phyloP scores from a whole-genome alignment of 2,797 vertebrate species.

The Eutrigla gurnardus region DNA sequence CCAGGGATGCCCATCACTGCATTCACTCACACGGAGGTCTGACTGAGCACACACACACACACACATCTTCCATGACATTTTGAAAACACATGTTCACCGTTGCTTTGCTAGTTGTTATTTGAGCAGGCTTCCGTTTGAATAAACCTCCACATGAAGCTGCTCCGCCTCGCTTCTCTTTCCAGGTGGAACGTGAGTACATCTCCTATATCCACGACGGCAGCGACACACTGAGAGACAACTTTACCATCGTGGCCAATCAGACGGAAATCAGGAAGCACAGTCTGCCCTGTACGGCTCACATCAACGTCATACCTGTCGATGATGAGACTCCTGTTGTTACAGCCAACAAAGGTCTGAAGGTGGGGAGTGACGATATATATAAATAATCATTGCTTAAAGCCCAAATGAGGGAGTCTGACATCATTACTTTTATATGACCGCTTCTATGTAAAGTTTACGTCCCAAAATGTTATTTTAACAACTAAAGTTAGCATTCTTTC shows the following conservation, averaged over 20 bases:
- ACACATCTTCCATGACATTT: not conserved
- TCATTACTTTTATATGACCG: not conserved
- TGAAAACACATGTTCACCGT: not conserved
- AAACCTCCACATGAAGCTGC: not conserved
- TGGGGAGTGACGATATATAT: conserved; percentile 58
- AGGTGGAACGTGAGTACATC: conserved; percentile 90
- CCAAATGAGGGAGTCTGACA: not conserved
- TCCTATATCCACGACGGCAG: conserved; percentile 91
- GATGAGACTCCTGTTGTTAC: conserved; percentile 87
- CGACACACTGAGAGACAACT: conserved; percentile 86
- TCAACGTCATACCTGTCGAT: conserved; percentile 87
- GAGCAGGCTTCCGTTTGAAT: rapidly evolving
- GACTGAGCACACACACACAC: conserved; percentile 9
- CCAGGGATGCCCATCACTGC: conserved; percentile 85
- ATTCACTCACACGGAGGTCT: conserved; percentile 91
- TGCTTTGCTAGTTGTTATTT: not conserved
- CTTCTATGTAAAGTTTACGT: not conserved
- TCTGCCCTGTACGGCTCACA: conserved; percentile 80
- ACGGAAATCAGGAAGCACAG: conserved; percentile 88
- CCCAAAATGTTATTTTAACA: not conserved
- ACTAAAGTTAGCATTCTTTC: not conserved
- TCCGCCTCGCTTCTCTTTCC: conserved; percentile 18
- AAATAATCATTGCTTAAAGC: not conserved
- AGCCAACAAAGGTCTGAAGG: conserved; percentile 88
- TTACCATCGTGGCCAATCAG: conserved; percentile 88